Conservation (phyloP, 2,888 invertebrate species). For the Aricia artaxerxes region DNA sequence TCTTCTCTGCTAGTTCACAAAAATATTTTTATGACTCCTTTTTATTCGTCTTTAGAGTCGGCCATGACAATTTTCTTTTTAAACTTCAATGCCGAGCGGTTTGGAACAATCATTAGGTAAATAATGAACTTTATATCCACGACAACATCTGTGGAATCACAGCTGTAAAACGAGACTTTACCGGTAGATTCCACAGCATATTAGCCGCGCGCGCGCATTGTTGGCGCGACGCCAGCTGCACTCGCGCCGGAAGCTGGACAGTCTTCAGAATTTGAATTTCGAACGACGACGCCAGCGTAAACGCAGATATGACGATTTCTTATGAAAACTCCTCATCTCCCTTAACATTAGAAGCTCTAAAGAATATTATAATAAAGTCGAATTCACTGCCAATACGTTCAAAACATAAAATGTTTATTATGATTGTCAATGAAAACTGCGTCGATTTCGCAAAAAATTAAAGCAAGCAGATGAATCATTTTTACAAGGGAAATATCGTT, state of each 20-base stretch:
- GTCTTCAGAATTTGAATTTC: slow-evolving; percentile 46
- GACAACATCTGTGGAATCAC: slow-evolving; percentile 49
- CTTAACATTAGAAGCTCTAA: not conserved
- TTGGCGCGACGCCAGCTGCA: slow-evolving; percentile 63
- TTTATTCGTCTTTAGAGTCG: slow-evolving; percentile 35
- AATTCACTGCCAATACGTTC: not conserved
- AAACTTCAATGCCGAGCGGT: slow-evolving; percentile 46
- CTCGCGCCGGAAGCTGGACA: slow-evolving; percentile 59
- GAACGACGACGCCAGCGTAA: slow-evolving; percentile 25
- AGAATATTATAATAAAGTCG: not conserved
- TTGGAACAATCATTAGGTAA: slow-evolving; percentile 47
- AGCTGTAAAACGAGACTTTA: slow-evolving; percentile 54
- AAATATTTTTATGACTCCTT: slow-evolving; percentile 35
- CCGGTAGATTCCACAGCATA: slow-evolving; percentile 58
- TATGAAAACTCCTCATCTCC: not conserved
- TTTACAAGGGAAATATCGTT: slow-evolving; percentile 29
- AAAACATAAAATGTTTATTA: slow-evolving; percentile 3
- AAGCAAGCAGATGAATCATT: slow-evolving; percentile 21
- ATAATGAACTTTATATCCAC: slow-evolving; percentile 48
- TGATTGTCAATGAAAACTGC: slow-evolving; percentile 22
- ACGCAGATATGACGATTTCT: slow-evolving; percentile 15
- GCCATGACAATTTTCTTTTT: slow-evolving; percentile 41
- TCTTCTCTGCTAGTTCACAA: slow-evolving; percentile 30
- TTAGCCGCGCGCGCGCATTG: slow-evolving; percentile 57
- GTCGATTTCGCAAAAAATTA: slow-evolving; percentile 2